These are phyloP conservation scores for Tetragnatha versicolor DNA, from an alignment of 1,140 invertebrate genomes.

Conservation along the genomic window DNA sequence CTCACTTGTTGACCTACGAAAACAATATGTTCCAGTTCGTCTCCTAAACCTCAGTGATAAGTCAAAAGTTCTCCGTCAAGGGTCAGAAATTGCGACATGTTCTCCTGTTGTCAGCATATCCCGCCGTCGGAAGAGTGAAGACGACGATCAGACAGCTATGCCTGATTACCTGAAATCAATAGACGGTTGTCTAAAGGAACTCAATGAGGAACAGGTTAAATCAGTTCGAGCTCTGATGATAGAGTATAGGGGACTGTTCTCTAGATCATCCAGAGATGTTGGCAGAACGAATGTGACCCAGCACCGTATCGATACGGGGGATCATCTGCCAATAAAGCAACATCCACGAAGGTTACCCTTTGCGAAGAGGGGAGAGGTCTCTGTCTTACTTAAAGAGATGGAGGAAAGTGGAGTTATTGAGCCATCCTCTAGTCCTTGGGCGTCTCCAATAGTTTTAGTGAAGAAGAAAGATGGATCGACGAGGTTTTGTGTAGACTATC, in stretches of 20 bases:
- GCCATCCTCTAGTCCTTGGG: constrained; percentile 7
- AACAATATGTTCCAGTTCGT: no score
- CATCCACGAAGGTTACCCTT: background rate
- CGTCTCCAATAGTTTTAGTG: constrained; percentile 64
- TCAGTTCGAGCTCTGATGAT: no score
- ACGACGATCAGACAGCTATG: no score
- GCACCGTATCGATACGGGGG: constrained; percentile 2
- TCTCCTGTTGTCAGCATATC: no score
- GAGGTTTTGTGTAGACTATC: constrained; percentile 66
- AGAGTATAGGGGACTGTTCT: background rate
- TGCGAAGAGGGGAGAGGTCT: background rate
- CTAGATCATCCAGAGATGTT: background rate
- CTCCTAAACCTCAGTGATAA: no score
- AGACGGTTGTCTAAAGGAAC: no score
- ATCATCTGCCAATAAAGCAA: background rate
- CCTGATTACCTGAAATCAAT: no score
- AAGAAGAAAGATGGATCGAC: constrained; percentile 65
- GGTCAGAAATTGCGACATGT: no score
- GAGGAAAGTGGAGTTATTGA: constrained; percentile 12
- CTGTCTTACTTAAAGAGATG: constrained; percentile 9
- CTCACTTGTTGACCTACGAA: no score
- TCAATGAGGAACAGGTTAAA: no score
- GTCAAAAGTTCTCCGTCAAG: no score
- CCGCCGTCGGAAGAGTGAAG: no score
- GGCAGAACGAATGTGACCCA: background rate